Evolutionary conservation across 2,113 vertebrate genomes (phyloP).

Genomic region (Odocoileus hemionus): DNA sequence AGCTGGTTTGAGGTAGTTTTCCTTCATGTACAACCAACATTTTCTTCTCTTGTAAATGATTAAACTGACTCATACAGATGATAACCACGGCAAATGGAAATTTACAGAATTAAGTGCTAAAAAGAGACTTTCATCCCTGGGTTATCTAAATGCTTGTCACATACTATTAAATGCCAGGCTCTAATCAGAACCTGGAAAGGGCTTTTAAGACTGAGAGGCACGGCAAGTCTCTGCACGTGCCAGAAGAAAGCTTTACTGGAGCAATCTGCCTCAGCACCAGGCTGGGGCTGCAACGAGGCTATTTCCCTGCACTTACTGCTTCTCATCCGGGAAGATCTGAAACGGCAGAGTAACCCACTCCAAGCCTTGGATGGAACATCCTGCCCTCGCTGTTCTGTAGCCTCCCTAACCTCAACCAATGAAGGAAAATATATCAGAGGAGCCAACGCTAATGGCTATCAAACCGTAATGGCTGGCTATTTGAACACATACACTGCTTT

Average conservation of each 20-base stretch:
- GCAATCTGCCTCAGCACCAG: neutral
- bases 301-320: neutral
- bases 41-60: constrained; percentile 34
- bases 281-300: neutral
- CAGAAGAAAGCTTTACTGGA: neutral
- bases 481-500: neutral
- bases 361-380: neutral
- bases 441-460: neutral
- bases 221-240: rapidly evolving
- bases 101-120: constrained; percentile 10
- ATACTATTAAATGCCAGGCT: neutral
- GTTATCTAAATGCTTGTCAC: neutral
- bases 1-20: constrained; percentile 46
- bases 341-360: neutral
- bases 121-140: neutral
- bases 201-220: neutral
- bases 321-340: neutral
- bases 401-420: neutral
- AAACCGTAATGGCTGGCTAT: neutral
- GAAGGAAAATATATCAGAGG: neutral
- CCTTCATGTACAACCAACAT: constrained; percentile 23
- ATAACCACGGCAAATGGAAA: constrained; percentile 25
- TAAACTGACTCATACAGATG: constrained; percentile 20
- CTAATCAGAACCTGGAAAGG: neutral
- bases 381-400: neutral